Evolutionary conservation across 2,888 invertebrate genomes (phyloP), one percentile per base, ranked within the genome.

Genomic region (Chrysomela aeneicollis): DNA sequence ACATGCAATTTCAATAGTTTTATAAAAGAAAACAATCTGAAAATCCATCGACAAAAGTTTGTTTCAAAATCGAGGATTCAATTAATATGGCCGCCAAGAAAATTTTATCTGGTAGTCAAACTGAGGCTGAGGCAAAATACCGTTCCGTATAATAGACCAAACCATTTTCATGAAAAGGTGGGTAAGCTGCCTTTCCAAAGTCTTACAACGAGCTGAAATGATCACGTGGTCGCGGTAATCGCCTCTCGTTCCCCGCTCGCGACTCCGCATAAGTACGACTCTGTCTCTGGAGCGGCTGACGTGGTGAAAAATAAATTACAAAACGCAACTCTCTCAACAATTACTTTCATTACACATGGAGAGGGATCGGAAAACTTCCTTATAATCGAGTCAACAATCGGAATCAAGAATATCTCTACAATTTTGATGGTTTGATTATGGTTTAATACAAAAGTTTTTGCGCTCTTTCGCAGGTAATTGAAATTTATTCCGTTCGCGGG

Each of bases 81-180:
- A 67, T 66, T 73, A 69, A 69, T 68, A 73, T 74, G 74, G 71
- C 73, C 69, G 72, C 69, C 64, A 71, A 74, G 72, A 72, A 77
- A 75, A 76, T 77, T 78, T 74, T 75, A 77, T 77, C 77, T 71
- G 72, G 69, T 72, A 73, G 74, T 70, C 71, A 68, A 69, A 69
- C 71, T 67, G 69, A 72, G 74, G 74, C 71, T 67, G 69, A 72
- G 74, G 75, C 76, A 79, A 80, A 79, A 80, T 81, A 80, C 80
- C 79, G 81, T 80, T 81, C 78, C 77, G 74, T 76, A 76, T 75
- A 77, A 75, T 77, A 77, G 82, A 77, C 76, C 75, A 74, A 81
- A 82, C 82, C 82, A 82, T 82, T 81, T 80, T 76, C 72, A 68
- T 74, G 79, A 81, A 79, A 79, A 81, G 81, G 82, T 82, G 79